A percentile compares a stretch with the other conserved stretches of the same genome.
phyloP scores from a whole-genome alignment of 2,113 vertebrate species.

The Anarhynchus alexandrinus region DNA sequence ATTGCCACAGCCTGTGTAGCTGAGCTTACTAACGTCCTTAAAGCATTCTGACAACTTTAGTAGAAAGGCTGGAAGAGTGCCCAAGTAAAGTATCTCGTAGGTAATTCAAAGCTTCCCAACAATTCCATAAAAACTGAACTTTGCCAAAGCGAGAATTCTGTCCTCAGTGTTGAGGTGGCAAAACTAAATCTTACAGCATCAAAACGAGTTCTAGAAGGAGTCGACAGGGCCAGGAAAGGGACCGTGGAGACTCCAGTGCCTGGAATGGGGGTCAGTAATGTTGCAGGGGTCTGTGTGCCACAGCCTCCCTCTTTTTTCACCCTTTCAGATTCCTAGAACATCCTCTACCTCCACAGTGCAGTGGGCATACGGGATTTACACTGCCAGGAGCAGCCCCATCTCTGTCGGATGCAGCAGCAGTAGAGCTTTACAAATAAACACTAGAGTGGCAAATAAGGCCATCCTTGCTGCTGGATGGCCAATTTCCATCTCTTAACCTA shows the following conservation, averaged over 20 bases:
- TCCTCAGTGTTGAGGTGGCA: neutral
- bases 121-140: neutral
- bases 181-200: neutral
- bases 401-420: accelerated
- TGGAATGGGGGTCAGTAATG: neutral
- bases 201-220: neutral
- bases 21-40: neutral
- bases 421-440: neutral
- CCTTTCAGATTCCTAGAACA: neutral
- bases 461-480: neutral
- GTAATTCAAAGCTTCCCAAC: neutral
- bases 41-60: neutral
- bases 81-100: neutral
- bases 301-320: neutral
- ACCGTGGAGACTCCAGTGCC: neutral
- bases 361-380: accelerated
- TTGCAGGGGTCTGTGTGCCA: neutral
- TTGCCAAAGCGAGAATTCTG: neutral
- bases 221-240: neutral
- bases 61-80: neutral
- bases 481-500: neutral
- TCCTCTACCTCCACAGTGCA: neutral
- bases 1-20: neutral
- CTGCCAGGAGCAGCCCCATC: neutral
- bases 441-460: neutral